Evolutionary conservation across 2,113 vertebrate species (phyloP).

Genomic region (Micromys minutus): DNA sequence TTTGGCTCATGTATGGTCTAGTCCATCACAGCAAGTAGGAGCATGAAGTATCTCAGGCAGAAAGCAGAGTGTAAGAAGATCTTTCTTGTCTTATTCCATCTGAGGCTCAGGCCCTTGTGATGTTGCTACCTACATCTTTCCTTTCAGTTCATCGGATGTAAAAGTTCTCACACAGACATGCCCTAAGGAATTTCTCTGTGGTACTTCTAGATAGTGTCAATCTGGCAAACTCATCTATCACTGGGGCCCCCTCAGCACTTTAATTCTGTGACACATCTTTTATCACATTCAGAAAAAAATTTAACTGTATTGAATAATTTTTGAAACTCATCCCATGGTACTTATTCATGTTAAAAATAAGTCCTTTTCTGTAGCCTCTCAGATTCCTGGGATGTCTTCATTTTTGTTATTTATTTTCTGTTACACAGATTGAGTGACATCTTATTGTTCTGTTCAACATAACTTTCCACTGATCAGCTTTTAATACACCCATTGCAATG

Average conservation of each 20-base stretch:
- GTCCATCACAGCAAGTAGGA: background rate
- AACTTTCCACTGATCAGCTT: background rate
- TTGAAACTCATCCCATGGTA: background rate
- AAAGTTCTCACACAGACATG: too few species aligned
- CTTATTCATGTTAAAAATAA: background rate
- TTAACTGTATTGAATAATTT: background rate
- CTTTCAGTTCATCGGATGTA: background rate
- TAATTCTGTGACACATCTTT: background rate
- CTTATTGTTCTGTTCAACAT: background rate
- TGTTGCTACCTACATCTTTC: background rate
- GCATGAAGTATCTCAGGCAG: background rate
- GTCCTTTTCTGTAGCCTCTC: background rate
- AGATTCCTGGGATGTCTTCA: background rate
- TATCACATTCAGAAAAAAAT: background rate
- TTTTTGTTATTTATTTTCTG: background rate
- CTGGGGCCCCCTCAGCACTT: background rate
- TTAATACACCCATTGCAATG: background rate
- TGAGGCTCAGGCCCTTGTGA: too few species aligned
- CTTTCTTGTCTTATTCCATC: too few species aligned
- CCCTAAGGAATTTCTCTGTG: background rate
- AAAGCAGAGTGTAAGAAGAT: too few species aligned
- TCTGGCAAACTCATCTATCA: background rate
- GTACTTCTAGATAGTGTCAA: background rate
- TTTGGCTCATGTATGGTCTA: background rate
- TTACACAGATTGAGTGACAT: background rate